Conservation (phyloP, 2,888 invertebrate species). For the Pilophorus perplexus region DNA sequence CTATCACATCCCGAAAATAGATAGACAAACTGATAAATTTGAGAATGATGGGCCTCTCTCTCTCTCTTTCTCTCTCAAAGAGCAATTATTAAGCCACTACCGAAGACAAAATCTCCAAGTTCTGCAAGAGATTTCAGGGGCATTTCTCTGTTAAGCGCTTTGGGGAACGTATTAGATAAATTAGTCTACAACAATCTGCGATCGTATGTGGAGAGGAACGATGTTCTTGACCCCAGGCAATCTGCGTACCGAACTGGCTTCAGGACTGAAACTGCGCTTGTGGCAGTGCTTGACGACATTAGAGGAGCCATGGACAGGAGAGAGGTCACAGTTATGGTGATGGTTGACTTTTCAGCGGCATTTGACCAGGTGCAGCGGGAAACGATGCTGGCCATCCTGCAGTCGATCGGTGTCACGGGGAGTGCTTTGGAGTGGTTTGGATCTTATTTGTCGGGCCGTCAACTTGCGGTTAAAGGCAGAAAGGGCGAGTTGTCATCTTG, state of each 20-base stretch:
- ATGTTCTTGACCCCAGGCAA: not conserved
- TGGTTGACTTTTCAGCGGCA: slow-evolving; percentile 19
- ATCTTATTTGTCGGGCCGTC: not conserved
- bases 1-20: no score
- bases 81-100: no score
- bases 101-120: no score
- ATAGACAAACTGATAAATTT: no score
- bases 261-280: slow-evolving; percentile 8
- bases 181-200: not conserved
- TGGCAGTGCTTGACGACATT: slow-evolving; percentile 6
- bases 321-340: not conserved
- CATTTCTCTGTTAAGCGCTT: not conserved
- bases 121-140: no score
- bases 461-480: not conserved
- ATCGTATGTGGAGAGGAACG: not conserved
- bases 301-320: not conserved
- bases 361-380: not conserved
- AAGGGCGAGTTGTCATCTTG: not conserved
- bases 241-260: not conserved
- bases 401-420: not conserved
- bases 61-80: no score
- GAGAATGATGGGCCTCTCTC: no score
- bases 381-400: not conserved
- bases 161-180: slow-evolving; percentile 9
- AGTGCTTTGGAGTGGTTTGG: not conserved